Evolutionary conservation across 2,797 vertebrate genomes (phyloP).

Genomic region (Myotis pilosus): DNA sequence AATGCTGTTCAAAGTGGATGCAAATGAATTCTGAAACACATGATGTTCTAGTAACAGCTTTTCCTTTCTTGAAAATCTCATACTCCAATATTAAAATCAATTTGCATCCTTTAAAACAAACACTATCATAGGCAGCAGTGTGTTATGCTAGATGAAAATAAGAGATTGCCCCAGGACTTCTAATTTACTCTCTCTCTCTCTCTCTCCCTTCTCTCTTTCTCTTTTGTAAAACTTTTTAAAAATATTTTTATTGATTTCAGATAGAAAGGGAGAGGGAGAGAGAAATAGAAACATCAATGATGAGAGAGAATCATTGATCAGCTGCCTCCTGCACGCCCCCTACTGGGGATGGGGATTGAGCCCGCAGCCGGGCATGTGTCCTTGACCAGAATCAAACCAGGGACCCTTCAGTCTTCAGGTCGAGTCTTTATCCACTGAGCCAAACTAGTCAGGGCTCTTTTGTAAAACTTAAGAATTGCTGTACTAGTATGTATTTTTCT

Average conservation of each 20-base stretch:
- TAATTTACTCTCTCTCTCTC: background rate
- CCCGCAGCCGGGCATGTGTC: rapidly evolving
- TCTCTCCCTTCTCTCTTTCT: too few species aligned
- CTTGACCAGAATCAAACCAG: too few species aligned
- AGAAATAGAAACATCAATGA: too few species aligned
- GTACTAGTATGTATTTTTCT: background rate
- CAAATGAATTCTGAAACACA: conserved; percentile 43
- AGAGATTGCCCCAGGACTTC: background rate
- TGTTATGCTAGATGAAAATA: background rate
- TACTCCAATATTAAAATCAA: conserved; percentile 54
- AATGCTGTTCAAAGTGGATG: conserved; percentile 41
- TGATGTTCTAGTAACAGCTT: conserved; percentile 21
- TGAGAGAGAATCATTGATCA: too few species aligned
- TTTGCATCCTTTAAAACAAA: conserved; percentile 44
- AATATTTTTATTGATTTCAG: too few species aligned
- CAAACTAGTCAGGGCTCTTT: background rate
- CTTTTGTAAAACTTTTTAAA: too few species aligned
- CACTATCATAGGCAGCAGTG: background rate
- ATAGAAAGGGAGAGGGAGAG: too few species aligned
- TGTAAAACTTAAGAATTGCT: background rate
- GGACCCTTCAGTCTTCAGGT: too few species aligned
- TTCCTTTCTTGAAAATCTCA: conserved; percentile 43
- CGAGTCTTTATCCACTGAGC: too few species aligned
- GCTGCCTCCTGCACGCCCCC: too few species aligned
- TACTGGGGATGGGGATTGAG: too few species aligned